Evolutionary conservation across 2,888 invertebrate genomes (phyloP).

Genomic region (Proisotoma minuta): DNA sequence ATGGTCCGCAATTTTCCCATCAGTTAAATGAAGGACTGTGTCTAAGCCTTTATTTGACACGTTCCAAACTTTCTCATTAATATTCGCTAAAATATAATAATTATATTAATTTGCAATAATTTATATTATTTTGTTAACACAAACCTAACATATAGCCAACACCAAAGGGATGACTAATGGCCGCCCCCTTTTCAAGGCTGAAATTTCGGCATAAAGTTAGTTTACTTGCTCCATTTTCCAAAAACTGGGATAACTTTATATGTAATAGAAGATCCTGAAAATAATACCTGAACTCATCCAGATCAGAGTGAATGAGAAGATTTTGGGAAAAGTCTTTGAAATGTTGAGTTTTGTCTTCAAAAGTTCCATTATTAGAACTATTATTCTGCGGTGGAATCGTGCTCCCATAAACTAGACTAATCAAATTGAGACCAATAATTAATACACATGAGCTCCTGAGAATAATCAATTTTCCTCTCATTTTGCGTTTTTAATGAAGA

Average conservation of each 20-base stretch:
- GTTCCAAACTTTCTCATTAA: slow-evolving; percentile 37
- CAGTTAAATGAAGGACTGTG: slow-evolving; percentile 18
- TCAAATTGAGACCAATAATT: neutral
- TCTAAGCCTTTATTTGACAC: slow-evolving; percentile 31
- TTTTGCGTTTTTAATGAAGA: too few species aligned
- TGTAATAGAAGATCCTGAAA: too few species aligned
- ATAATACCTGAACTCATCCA: slow-evolving; percentile 37
- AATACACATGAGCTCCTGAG: too few species aligned
- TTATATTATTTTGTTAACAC: too few species aligned
- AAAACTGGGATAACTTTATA: too few species aligned
- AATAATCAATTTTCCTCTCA: too few species aligned
- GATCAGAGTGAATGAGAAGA: slow-evolving; percentile 35
- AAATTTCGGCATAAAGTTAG: too few species aligned
- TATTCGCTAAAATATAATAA: slow-evolving; percentile 37
- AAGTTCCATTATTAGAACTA: too few species aligned
- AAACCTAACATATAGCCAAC: slow-evolving; percentile 40
- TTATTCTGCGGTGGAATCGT: neutral
- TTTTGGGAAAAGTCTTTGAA: slow-evolving; percentile 36
- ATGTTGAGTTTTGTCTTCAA: slow-evolving; percentile 7
- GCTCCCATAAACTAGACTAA: neutral
- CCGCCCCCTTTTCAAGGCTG: slow-evolving; percentile 37
- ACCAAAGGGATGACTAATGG: slow-evolving; percentile 34
- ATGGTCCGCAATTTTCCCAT: slow-evolving; percentile 21
- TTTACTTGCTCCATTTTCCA: too few species aligned
- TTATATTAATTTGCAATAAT: too few species aligned